Evolutionary conservation across 2,797 vertebrate species (phyloP), one percentile per base, ranked within the genome.

Genomic region (Typhlichthys subterraneus): DNA sequence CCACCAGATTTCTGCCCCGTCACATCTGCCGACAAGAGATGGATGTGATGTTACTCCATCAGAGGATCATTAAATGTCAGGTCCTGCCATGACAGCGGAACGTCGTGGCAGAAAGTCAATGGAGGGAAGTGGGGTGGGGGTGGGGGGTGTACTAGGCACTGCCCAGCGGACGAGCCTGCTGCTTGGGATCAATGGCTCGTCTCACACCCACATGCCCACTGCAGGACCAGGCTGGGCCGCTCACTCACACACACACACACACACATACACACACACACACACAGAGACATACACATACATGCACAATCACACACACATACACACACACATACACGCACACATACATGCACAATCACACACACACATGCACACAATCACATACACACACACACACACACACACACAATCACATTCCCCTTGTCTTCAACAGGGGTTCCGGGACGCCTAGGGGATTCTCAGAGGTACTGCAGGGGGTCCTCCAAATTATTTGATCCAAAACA

Each of bases 41-140:
- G 91, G 93, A 94, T 94, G 92, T 93, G 93, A 94, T 88, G 86
- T 92, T 93, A 88, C 89, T 91, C 85, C 61, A 17, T 94, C 87
- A 91, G 91, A 93, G 92, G 91, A 95, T 95, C 94, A 95, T 95
- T 95, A 95, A 95, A 94, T 93, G 94, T 94, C 94, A 94, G 80
- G 88, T 89, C 88, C 88, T 87, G 90, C 89, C 85, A 88, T 91
- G 89, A 90, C 90, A 92, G 92, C 85, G 81, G 91, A 92, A 89
- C 89, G 86, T 65, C 87, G 79, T 93, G 94, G 92, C 94, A 94
- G 93, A 91, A 96, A 95, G 93, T 96, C 95, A 94, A 95, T 95
- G 93, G 83, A 52, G 78, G 62, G 93, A 83, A 52, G 78, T 63
- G 50, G 64, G 75, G 66, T 72, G 38, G 54, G 64, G 33, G 33